Base-by-base conservation (phyloP, 2,797 vertebrate genomes). In the Lindbergichthys nudifrons region DNA sequence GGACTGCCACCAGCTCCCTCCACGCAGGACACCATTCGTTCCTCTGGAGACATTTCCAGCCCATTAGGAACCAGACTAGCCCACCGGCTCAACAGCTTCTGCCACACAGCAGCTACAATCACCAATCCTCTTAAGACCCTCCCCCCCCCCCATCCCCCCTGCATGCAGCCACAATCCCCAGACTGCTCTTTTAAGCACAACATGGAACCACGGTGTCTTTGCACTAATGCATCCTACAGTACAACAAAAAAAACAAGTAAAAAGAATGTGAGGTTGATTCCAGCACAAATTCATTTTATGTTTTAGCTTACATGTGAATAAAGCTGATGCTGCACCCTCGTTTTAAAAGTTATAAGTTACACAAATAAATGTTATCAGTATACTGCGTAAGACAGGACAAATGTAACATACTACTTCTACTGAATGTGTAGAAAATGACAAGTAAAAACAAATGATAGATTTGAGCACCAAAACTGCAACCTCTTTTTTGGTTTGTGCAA, bases 91-190 rank as follows among this genome's bases (percentile, higher is more conserved):
- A 52, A 39, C 42, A 51, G 64, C 23, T 15, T 60, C 52, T 46
- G 67, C 67, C 69, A 60, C 53, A 26, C 19, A 74, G 85, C 26
- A 18, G 51, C 57, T n/a, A 70, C 41, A 41, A 65, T 68, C 45
- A 76, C 68, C 74, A 82, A 63, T 80, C 69, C 82, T 77, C 60
- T 80, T 82, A 53, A 65, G 13, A 19, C 52, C 75, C 52, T 32
- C 36, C 39, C 65, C 39, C 74, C 47, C 39, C 23, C 32, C 71
- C 50, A 74, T 60, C 52, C 42, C 32, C 67, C 32, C 74, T 54
- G 59, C 64, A 58, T 36, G 32, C 60, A 60, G 61, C 46, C 36
- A 61, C 65, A 45, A 43, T 72, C 46, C 41, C 36, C 23, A 12
- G 18, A 48, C 52, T 54, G 56, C 70, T 78, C 52, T 66, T 59